These are phyloP conservation scores for Corythucha ciliata DNA, from an alignment of 2,888 invertebrate genomes.

Conservation along the genomic window DNA sequence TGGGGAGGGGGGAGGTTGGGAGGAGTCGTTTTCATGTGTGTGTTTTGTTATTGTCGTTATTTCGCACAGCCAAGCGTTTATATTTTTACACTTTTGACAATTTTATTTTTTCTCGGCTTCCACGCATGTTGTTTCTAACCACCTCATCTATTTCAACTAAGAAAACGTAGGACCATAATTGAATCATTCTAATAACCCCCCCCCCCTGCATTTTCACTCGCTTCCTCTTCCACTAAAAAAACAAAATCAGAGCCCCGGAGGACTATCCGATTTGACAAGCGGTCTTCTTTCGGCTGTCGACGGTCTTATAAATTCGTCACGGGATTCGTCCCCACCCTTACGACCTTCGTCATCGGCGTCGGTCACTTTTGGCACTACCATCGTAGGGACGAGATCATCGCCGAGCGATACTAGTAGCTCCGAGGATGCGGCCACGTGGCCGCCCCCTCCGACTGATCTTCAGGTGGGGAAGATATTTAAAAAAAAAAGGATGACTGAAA, in stretches of 20 bases:
- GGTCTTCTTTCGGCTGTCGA: conserved; percentile 31
- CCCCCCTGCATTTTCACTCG: too few species aligned
- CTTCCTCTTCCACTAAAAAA: too few species aligned
- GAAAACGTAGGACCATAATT: too few species aligned
- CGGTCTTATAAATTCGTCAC: too few species aligned
- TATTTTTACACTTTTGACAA: neutral
- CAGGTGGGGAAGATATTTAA: conserved; percentile 28
- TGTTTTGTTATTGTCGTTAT: neutral
- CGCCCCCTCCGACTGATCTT: conserved; percentile 28
- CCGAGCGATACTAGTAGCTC: conserved; percentile 31
- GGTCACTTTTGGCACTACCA: conserved; percentile 32
- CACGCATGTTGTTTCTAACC: neutral
- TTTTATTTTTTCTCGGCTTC: neutral
- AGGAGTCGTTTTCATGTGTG: too few species aligned
- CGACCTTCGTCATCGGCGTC: conserved; percentile 32
- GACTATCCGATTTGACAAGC: conserved; percentile 25
- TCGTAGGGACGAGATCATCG: conserved; percentile 31
- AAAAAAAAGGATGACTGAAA: too few species aligned
- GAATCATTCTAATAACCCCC: neutral
- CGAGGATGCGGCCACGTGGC: conserved; percentile 32
- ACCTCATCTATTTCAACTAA: neutral
- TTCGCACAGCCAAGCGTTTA: neutral
- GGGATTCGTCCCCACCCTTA: too few species aligned
- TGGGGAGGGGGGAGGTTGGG: too few species aligned
- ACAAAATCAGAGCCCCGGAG: conserved; percentile 23